Evolutionary conservation across 2,888 invertebrate genomes (phyloP).

Genomic region (Flexamia atlantica): DNA sequence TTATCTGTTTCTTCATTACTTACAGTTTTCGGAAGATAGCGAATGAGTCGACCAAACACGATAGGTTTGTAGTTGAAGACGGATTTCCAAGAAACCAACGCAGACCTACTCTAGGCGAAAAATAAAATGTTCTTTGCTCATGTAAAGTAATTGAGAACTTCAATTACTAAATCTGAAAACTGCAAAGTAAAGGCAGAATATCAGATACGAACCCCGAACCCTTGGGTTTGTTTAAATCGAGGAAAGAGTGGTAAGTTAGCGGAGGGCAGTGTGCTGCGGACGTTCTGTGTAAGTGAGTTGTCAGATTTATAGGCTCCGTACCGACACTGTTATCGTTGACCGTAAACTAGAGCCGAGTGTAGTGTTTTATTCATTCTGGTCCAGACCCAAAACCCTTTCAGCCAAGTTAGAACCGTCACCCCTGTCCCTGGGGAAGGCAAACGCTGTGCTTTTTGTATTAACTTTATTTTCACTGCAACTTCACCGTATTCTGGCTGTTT

Average conservation of each 20-base stretch:
- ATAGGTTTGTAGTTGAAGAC: too few species aligned
- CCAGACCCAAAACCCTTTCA: constrained; percentile 33
- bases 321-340: constrained; percentile 18
- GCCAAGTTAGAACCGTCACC: constrained; percentile 12
- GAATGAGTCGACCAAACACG: too few species aligned
- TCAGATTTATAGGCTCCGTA: constrained; percentile 20
- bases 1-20: too few species aligned
- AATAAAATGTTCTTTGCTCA: too few species aligned
- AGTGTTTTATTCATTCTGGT: constrained; percentile 46
- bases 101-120: too few species aligned
- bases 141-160: too few species aligned
- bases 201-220: too few species aligned
- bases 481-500: background rate
- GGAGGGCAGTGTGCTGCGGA: background rate
- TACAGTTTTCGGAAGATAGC: too few species aligned
- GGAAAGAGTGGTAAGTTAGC: background rate
- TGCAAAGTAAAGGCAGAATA: too few species aligned
- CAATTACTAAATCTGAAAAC: too few species aligned
- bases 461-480: constrained; percentile 35
- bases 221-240: too few species aligned
- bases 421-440: background rate
- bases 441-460: constrained; percentile 14
- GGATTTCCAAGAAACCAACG: too few species aligned
- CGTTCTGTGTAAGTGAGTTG: background rate
- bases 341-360: constrained; percentile 27